Percentiles rank a stretch among this genome's conserved stretches.
phyloP scores from a whole-genome alignment of 2,797 vertebrate genomes.

The Varecia variegata region DNA sequence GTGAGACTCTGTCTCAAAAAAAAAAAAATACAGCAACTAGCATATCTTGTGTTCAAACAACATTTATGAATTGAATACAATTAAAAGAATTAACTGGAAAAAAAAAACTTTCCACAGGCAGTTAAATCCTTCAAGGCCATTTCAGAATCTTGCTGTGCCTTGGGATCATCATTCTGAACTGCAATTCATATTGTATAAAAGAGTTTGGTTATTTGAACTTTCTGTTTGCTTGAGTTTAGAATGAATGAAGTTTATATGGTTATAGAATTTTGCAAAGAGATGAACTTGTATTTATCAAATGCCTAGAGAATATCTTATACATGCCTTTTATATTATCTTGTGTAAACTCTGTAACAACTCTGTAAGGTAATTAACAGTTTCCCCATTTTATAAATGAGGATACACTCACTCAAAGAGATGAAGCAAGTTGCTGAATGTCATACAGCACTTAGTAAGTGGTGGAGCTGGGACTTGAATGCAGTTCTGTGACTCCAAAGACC shows the following conservation, averaged over 20 bases:
- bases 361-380: background rate
- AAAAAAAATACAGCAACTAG: background rate
- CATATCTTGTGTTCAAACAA: background rate
- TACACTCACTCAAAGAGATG: background rate
- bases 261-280: conserved; percentile 33
- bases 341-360: conserved; percentile 25
- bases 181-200: conserved; percentile 36
- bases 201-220: conserved; percentile 6
- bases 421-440: background rate
- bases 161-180: conserved; percentile 33
- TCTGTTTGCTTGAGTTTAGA: conserved; percentile 38
- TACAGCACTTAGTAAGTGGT: conserved; percentile 12
- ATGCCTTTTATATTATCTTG: conserved; percentile 27
- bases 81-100: conserved; percentile 27
- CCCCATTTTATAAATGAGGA: background rate
- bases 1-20: too few species aligned
- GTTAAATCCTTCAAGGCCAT: conserved; percentile 12
- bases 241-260: conserved; percentile 26
- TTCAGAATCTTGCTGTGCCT: conserved; percentile 13
- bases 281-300: conserved; percentile 39
- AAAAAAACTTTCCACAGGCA: background rate
- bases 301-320: conserved; percentile 5
- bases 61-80: conserved; percentile 39
- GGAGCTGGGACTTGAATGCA: background rate
- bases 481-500: conserved; percentile 29